Evolutionary conservation across 2,797 vertebrate species (phyloP).

Genomic region (Cossypha niveicapilla): DNA sequence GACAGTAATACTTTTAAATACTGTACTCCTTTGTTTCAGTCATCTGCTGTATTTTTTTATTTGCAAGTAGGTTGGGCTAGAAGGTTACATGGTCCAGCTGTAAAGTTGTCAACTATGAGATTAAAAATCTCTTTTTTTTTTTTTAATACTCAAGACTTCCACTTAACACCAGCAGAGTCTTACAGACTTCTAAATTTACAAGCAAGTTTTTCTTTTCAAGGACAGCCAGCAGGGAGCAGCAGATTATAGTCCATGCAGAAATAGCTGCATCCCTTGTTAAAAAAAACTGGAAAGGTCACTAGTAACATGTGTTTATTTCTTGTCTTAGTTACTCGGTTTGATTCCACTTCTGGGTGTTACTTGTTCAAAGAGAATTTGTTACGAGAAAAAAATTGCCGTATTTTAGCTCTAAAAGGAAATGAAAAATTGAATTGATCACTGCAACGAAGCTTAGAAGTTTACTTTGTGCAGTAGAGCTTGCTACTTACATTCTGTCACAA

Average conservation of each 20-base stretch:
- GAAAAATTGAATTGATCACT: not conserved
- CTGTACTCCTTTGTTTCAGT: not conserved
- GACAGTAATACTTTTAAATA: conserved; percentile 4
- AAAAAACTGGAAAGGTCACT: not conserved
- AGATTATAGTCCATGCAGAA: not conserved
- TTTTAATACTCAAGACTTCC: not conserved
- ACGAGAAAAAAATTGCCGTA: fast-evolving
- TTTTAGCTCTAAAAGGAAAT: not conserved
- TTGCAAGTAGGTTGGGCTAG: not conserved
- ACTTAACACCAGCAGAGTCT: not conserved
- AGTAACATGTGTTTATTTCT: not conserved
- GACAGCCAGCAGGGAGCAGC: conserved; percentile 55
- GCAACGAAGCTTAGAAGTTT: not conserved
- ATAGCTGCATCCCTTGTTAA: not conserved
- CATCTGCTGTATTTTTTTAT: not conserved
- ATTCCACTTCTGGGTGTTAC: not conserved
- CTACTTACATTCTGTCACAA: not conserved
- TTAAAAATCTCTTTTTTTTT: not conserved
- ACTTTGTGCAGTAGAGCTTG: not conserved
- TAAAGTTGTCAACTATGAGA: not conserved
- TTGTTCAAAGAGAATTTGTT: not conserved
- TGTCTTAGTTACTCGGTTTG: not conserved
- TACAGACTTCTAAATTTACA: not conserved
- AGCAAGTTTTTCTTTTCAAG: not conserved
- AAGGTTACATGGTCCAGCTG: not conserved